phyloP scores from a whole-genome alignment of 2,113 vertebrate species.

The Anguilla japonica region DNA sequence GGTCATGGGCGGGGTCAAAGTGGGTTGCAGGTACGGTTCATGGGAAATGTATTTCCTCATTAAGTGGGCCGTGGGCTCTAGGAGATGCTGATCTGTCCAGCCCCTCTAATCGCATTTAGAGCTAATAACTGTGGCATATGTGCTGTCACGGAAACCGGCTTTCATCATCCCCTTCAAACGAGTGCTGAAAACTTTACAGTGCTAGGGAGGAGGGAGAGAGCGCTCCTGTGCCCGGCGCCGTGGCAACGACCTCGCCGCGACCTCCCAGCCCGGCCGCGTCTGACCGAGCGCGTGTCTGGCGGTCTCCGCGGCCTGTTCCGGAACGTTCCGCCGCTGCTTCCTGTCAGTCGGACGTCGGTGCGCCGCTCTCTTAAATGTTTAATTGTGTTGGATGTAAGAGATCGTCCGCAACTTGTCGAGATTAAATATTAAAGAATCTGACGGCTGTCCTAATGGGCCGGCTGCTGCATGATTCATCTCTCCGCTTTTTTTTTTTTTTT shows the following conservation, averaged over 20 bases:
- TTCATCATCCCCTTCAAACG: background rate
- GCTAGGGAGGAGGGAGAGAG: background rate
- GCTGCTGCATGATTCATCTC: conserved; percentile 54
- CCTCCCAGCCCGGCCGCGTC: background rate
- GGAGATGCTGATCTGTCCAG: background rate
- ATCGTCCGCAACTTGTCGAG: conserved; percentile 67
- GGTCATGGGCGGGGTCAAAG: too few species aligned
- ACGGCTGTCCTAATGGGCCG: conserved; percentile 59
- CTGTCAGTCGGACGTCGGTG: conserved; percentile 49
- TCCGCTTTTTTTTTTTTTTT: conserved; percentile 19
- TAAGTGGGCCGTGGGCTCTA: too few species aligned
- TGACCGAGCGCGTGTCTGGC: background rate
- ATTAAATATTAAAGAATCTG: conserved; percentile 73
- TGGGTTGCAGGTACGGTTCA: too few species aligned
- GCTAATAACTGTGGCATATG: background rate
- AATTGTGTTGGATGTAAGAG: conserved; percentile 66
- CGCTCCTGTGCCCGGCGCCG: background rate
- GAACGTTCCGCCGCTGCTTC: background rate
- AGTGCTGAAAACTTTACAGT: background rate
- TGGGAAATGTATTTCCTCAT: too few species aligned
- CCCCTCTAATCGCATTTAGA: too few species aligned
- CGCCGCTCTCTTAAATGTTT: conserved; percentile 64
- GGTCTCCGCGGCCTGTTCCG: background rate
- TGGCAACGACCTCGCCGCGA: background rate
- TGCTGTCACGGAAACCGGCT: background rate